phyloP scores from a whole-genome alignment of 2,113 vertebrate species.

The Dasypus novemcinctus region DNA sequence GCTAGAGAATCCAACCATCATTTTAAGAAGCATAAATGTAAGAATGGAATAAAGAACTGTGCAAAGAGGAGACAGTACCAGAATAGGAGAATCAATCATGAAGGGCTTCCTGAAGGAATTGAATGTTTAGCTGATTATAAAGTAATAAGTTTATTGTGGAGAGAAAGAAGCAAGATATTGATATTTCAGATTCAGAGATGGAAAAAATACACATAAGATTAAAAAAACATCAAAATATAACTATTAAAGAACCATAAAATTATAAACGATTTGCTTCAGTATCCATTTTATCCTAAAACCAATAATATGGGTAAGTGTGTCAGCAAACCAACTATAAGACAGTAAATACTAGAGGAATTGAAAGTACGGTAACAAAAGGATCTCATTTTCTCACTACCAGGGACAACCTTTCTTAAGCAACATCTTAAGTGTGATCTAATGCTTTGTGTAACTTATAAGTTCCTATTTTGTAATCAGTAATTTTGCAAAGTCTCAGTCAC shows the following conservation, averaged over 20 bases:
- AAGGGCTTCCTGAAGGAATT: neutral
- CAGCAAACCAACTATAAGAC: neutral
- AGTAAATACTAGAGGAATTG: neutral
- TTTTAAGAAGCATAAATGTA: neutral
- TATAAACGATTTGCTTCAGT: neutral
- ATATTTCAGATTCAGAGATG: constrained; percentile 11
- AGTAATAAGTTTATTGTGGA: constrained; percentile 16
- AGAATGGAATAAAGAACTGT: neutral
- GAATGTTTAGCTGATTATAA: neutral
- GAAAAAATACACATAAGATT: neutral
- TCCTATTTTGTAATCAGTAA: constrained; percentile 25
- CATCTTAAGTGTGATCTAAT: neutral
- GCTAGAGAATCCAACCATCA: neutral
- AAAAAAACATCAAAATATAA: neutral
- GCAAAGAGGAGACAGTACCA: neutral
- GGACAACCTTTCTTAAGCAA: neutral
- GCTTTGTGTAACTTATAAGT: neutral
- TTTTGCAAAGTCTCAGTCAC: constrained; percentile 20
- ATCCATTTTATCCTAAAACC: neutral
- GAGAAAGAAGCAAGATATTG: constrained; percentile 25
- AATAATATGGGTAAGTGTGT: neutral
- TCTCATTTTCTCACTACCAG: neutral
- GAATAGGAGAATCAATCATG: neutral
- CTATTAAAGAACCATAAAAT: neutral
- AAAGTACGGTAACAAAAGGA: neutral